phyloP scores from a whole-genome alignment of 2,888 invertebrate species.

The Geophilus truncorum region DNA sequence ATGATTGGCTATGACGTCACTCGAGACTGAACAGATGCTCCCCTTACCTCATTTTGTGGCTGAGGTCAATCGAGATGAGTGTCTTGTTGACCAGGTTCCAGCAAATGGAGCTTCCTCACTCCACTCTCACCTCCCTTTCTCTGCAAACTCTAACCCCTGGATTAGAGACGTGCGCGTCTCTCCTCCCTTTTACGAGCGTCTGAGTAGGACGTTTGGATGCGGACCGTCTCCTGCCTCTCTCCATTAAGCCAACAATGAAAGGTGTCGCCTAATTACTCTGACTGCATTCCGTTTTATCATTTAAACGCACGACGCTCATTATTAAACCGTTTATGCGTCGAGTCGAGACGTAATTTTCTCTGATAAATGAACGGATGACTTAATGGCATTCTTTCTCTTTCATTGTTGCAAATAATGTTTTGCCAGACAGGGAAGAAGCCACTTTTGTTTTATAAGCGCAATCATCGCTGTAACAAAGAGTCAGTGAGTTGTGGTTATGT shows the following conservation, averaged over 20 bases:
- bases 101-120: conserved; percentile 11
- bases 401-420: background rate
- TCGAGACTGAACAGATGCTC: conserved; percentile 5
- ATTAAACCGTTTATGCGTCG: background rate
- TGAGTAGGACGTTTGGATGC: conserved; percentile 29
- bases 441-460: background rate
- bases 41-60: conserved; percentile 19
- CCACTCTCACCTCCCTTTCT: background rate
- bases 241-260: conserved; percentile 11
- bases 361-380: background rate
- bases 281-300: background rate
- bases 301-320: background rate
- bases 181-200: conserved; percentile 27
- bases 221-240: background rate
- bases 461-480: background rate
- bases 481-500: background rate
- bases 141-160: background rate
- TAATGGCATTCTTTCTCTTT: background rate
- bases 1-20: background rate
- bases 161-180: conserved; percentile 3
- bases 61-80: conserved; percentile 27
- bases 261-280: conserved; percentile 19
- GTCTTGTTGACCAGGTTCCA: conserved; percentile 24
- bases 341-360: background rate
- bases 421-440: too few relatives aligned